Base-by-base conservation (phyloP, 2,797 vertebrate genomes). In the Siniperca undulata region DNA sequence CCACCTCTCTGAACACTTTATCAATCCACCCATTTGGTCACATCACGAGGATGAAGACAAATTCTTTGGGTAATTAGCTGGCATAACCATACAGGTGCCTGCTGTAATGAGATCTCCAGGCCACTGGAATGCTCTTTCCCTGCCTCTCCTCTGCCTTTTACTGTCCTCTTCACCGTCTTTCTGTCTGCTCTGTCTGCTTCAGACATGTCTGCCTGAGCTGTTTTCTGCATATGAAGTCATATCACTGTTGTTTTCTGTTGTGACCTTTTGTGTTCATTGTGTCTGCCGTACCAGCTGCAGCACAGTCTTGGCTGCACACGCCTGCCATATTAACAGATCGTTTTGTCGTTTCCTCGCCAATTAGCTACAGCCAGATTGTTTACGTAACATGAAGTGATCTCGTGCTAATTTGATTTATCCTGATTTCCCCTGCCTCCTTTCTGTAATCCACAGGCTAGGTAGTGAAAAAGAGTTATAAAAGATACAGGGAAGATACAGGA, bases 331-430 rank as follows among this genome's bases (percentile, higher is more conserved):
- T 89, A 92, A 74, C 85, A 82, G 86, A 91, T 90, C 52, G 46
- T 78, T 93, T 89, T 88, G 87, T 89, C 52, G 34, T 88, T 85
- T 90, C 73, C 82, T 89, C 74, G 73, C 87, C 91, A 94, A 93
- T 95, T 93, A 91, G 85, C 87, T 72, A 64, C 75, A 82, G 82
- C 86, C 92, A 93, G 90, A 93, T 88, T 90, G 90, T 89, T 91
- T 91, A 80, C 40, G n/a, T 92, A 89, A 90, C 88, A 88, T 73
- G 14, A 81, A 81, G 82, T 64, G 69, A 89, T 83, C 55, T 73
- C 62, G 40, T 40, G 78, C 67, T 85, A 84, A 75, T 87, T 89
- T 82, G 46, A 82, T 90, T 83, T 83, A 79, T 80, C 78, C 80
- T 70, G 48, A 84, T 90, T 89, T 88, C 27, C 75, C 70, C 60